phyloP scores from a whole-genome alignment of 2,888 invertebrate genomes.

The Aphodius sticticus region DNA sequence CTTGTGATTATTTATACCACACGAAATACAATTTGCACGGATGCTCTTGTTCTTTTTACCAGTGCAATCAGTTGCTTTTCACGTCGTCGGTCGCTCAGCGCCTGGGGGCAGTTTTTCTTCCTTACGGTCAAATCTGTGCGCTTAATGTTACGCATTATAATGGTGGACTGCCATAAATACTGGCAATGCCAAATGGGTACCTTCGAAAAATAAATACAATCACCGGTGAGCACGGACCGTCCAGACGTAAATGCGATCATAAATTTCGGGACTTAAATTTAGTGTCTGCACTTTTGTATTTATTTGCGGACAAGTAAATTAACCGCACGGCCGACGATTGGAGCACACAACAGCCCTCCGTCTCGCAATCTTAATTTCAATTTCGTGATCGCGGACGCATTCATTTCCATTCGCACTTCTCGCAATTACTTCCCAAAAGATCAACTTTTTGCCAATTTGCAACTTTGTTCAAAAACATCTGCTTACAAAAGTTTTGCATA shows the following conservation, averaged over 20 bases:
- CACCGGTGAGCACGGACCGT: constrained; percentile 40
- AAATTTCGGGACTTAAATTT: constrained; percentile 43
- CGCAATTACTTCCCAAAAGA: constrained; percentile 5
- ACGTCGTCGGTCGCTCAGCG: neutral
- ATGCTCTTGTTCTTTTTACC: neutral
- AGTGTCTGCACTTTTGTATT: constrained; percentile 40
- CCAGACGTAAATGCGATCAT: constrained; percentile 45
- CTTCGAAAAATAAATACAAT: constrained; percentile 45
- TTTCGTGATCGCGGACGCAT: constrained; percentile 28
- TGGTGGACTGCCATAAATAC: constrained; percentile 41
- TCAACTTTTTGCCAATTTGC: neutral
- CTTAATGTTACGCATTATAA: constrained; percentile 8
- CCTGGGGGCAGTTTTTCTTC: neutral
- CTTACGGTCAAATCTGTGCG: neutral
- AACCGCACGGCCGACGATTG: constrained; percentile 35
- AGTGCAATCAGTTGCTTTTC: neutral
- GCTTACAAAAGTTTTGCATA: neutral
- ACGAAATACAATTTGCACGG: constrained; percentile 14
- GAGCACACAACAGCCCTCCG: constrained; percentile 21
- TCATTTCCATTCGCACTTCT: neutral
- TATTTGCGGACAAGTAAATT: constrained; percentile 44
- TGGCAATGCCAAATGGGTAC: constrained; percentile 42
- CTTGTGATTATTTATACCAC: neutral
- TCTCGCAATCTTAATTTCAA: constrained; percentile 38
- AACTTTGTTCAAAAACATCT: neutral